A percentile compares a stretch with the other conserved stretches of the same genome.
Evolutionary conservation across 1,140 invertebrate genomes (phyloP).

Genomic region (Adoxophyes honmai): DNA sequence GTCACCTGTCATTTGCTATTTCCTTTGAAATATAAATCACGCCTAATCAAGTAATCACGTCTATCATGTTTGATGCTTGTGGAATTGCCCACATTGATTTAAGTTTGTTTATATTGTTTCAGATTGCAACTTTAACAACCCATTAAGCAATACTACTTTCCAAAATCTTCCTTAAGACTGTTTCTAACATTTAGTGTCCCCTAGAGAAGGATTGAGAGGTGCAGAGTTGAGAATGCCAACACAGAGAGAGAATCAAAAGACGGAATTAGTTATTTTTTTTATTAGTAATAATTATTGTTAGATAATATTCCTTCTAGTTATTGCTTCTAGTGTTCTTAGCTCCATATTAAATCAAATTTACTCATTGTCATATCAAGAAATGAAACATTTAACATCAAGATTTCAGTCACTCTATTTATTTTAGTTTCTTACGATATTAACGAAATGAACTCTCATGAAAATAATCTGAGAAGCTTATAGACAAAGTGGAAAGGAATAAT

Average conservation of each 20-base stretch:
- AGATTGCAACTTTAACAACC: constrained; percentile 58
- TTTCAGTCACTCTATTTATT: neutral
- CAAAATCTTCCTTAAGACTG: constrained; percentile 72
- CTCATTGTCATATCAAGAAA: neutral
- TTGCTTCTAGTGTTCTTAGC: constrained; percentile 7
- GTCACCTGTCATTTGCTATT: no score
- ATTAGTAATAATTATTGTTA: constrained; percentile 35
- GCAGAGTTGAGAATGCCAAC: constrained; percentile 57
- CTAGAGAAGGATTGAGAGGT: constrained; percentile 42
- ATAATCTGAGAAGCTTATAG: neutral
- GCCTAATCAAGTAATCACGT: no score
- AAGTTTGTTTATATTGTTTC: constrained; percentile 49
- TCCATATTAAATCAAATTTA: neutral
- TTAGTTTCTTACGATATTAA: neutral
- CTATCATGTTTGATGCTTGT: no score
- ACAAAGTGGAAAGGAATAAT: neutral
- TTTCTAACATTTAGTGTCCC: constrained; percentile 40
- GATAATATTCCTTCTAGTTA: constrained; percentile 6
- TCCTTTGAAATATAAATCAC: no score
- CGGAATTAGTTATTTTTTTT: constrained; percentile 69
- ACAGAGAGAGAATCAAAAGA: constrained; percentile 73
- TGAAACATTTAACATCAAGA: neutral
- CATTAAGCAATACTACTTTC: constrained; percentile 61
- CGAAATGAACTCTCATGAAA: constrained; percentile 10
- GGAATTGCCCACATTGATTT: no score